Evolutionary conservation across 2,797 vertebrate genomes (phyloP).

Genomic region (Bufotes viridis): DNA sequence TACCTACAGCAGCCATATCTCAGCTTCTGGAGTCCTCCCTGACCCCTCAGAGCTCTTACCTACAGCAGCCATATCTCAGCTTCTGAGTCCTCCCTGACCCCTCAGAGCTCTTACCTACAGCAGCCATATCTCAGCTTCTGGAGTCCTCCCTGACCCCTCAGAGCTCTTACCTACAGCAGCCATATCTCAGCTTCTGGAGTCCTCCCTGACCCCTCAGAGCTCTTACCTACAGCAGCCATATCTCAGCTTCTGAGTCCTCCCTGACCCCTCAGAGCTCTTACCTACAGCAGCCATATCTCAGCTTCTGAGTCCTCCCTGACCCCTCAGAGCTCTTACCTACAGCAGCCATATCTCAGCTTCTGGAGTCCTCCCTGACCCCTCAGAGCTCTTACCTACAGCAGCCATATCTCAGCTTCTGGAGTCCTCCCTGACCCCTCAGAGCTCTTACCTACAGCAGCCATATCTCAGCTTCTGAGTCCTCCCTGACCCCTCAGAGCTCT

Average conservation of each 20-base stretch:
- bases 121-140: background rate
- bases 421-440: background rate
- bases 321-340: background rate
- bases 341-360: background rate
- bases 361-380: background rate
- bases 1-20: background rate
- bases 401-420: background rate
- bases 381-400: background rate
- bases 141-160: no score
- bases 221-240: background rate
- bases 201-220: background rate
- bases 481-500: no score
- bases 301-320: background rate
- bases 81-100: background rate
- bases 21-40: background rate
- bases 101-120: background rate
- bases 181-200: background rate
- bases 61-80: background rate
- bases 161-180: background rate
- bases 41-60: background rate
- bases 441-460: background rate
- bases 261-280: no score
- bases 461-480: background rate
- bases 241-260: slow-evolving; percentile 76
- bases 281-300: no score